A percentile compares a stretch with the other conserved stretches of the same genome.
Evolutionary conservation across 2,888 invertebrate genomes (phyloP).

Genomic region (Tenodera sinensis): DNA sequence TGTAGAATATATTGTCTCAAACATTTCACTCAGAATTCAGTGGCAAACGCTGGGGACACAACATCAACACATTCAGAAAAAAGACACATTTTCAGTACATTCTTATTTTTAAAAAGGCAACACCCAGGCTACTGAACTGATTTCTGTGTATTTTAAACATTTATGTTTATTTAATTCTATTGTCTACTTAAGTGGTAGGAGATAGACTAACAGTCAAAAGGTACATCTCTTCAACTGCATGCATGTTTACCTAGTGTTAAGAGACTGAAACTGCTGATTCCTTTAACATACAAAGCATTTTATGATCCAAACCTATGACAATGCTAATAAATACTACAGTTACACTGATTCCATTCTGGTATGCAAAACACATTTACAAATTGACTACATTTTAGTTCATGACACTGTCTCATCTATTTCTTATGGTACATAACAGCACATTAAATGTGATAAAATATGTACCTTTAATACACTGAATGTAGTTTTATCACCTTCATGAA

Average conservation of each 20-base stretch:
- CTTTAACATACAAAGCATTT: too few relatives aligned
- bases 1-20: neutral
- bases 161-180: neutral
- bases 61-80: neutral
- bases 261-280: too few relatives aligned
- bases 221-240: neutral
- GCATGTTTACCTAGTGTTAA: neutral
- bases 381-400: neutral
- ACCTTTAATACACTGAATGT: too few relatives aligned
- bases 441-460: too few relatives aligned
- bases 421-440: neutral
- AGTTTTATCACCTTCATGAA: too few relatives aligned
- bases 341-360: neutral
- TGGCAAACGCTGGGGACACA: neutral
- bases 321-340: too few relatives aligned
- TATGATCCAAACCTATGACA: too few relatives aligned
- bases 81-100: neutral
- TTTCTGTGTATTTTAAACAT: neutral
- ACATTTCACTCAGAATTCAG: neutral
- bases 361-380: neutral
- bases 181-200: neutral
- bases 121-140: neutral
- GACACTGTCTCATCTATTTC: neutral
- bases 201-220: neutral
- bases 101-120: neutral